These are phyloP conservation scores for Drosophila pseudoobscura DNA, from an alignment of 1,140 invertebrate species.

Conservation along the genomic window DNA sequence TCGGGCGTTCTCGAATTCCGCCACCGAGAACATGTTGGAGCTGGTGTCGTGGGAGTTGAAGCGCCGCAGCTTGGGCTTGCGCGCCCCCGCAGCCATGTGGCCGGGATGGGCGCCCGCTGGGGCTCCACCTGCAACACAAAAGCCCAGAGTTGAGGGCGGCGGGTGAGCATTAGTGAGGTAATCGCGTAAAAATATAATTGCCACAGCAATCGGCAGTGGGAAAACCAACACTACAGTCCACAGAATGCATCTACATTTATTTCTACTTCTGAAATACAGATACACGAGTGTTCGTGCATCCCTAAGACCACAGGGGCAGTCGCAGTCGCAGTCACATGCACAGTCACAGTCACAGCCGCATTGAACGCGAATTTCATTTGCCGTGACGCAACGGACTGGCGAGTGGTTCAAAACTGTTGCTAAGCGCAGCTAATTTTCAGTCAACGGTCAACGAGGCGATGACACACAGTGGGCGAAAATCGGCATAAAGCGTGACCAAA, in stretches of 20 bases:
- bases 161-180: conserved; percentile 66
- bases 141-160: conserved; percentile 17
- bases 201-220: conserved; percentile 51
- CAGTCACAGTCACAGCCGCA: not conserved
- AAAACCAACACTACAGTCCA: conserved; percentile 49
- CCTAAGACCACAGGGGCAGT: not conserved
- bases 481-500: conserved; percentile 19
- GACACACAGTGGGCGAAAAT: conserved; percentile 51
- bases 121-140: conserved; percentile 57
- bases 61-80: conserved; percentile 79
- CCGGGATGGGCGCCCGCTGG: conserved; percentile 64
- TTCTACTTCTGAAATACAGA: conserved; percentile 36
- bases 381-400: conserved; percentile 51
- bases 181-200: conserved; percentile 70
- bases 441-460: conserved; percentile 50
- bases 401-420: conserved; percentile 72
- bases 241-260: conserved; percentile 6
- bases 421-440: conserved; percentile 75
- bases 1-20: conserved; percentile 82
- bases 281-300: not conserved
- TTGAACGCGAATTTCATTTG: conserved; percentile 39
- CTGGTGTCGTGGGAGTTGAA: conserved; percentile 83
- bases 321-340: not conserved
- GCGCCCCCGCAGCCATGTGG: conserved; percentile 63
- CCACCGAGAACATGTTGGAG: conserved; percentile 83